Conservation (phyloP, 2,888 invertebrate species). For the Apamea crenata region DNA sequence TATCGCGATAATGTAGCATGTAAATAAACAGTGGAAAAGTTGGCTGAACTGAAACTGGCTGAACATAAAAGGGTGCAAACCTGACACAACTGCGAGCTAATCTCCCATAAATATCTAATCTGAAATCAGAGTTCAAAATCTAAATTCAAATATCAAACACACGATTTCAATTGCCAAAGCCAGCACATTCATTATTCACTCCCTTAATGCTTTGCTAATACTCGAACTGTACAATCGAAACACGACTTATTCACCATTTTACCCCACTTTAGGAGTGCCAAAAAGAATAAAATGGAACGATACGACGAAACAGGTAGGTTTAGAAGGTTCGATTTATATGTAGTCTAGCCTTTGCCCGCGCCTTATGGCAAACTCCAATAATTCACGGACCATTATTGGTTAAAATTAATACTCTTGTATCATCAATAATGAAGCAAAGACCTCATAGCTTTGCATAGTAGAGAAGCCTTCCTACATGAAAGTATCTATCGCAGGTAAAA, state of each 20-base stretch:
- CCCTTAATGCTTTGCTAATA: conserved; percentile 57
- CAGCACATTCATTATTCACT: conserved; percentile 44
- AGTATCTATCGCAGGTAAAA: too few species aligned
- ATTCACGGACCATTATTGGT: too few species aligned
- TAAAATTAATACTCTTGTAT: too few species aligned
- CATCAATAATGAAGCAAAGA: too few species aligned
- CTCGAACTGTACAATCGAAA: conserved; percentile 65
- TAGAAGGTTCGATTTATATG: conserved; percentile 38
- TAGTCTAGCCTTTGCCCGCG: too few species aligned
- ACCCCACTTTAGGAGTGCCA: conserved; percentile 56
- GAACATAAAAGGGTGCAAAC: not conserved
- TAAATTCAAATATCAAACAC: conserved; percentile 39
- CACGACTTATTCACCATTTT: conserved; percentile 59
- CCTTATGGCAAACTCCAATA: too few species aligned
- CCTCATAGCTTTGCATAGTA: too few species aligned
- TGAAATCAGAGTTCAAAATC: conserved; percentile 23
- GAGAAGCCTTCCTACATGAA: too few species aligned
- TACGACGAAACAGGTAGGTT: not conserved
- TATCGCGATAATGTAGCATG: too few species aligned
- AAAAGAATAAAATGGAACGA: conserved; percentile 59
- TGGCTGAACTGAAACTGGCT: not conserved
- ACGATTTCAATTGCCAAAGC: conserved; percentile 53
- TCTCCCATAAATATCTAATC: conserved; percentile 25
- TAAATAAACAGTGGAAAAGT: not conserved
- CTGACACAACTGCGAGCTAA: not conserved